Evolutionary conservation across 2,797 vertebrate genomes (phyloP).

Genomic region (Carcharodon carcharias): DNA sequence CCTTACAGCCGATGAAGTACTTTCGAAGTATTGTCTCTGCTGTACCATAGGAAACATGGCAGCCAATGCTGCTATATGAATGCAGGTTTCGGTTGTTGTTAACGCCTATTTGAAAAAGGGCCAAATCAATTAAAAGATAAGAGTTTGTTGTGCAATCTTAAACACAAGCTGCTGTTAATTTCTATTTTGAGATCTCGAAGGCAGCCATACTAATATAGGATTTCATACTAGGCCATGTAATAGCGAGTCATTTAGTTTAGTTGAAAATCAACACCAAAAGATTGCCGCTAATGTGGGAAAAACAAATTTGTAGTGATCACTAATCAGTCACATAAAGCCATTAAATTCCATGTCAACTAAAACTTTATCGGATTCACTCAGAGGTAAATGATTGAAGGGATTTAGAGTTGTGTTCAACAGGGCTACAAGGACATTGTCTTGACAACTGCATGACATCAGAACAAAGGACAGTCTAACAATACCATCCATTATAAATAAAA

Average conservation of each 20-base stretch:
- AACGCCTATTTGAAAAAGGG: not conserved
- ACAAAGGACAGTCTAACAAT: constrained; percentile 11
- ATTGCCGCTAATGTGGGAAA: not conserved
- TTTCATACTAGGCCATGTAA: not conserved
- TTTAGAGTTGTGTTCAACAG: not conserved
- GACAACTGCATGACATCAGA: not conserved
- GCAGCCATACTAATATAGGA: not conserved
- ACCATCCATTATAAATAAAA: not conserved
- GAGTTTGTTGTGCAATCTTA: constrained; percentile 25
- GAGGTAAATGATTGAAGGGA: constrained; percentile 36
- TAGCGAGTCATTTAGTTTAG: not conserved
- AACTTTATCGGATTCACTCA: not conserved
- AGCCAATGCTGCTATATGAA: too few species aligned
- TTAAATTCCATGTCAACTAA: constrained; percentile 23
- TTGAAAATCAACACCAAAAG: not conserved
- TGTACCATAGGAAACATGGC: too few species aligned
- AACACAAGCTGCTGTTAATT: not conserved
- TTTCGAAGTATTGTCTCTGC: too few species aligned
- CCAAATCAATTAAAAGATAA: constrained; percentile 29
- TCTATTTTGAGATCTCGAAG: constrained; percentile 4
- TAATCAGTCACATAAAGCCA: not conserved
- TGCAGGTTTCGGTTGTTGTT: too few species aligned
- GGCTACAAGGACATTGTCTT: not conserved
- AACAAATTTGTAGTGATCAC: not conserved
- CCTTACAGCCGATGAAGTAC: too few species aligned